Evolutionary conservation across 2,797 vertebrate species (phyloP).

Genomic region (Neopelma chrysocephalum): DNA sequence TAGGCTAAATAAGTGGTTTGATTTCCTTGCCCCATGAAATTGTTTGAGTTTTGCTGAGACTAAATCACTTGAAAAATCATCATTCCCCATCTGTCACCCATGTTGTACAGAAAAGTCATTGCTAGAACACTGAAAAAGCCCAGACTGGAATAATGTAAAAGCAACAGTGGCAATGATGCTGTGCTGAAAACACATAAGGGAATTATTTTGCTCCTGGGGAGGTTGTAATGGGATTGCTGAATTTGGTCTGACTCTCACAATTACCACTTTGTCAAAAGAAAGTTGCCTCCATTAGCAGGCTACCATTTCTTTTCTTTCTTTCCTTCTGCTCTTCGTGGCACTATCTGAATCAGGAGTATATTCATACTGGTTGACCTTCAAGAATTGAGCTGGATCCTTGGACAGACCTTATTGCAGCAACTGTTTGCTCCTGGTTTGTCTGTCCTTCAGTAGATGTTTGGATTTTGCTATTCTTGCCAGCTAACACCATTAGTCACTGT

Average conservation of each 20-base stretch:
- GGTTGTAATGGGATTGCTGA: background rate
- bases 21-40: conserved; percentile 25
- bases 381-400: background rate
- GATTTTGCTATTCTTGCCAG: background rate
- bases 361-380: background rate
- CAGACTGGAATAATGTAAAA: background rate
- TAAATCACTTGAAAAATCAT: conserved; percentile 19
- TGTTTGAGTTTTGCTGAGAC: background rate
- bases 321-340: background rate
- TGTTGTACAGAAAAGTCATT: background rate
- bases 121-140: background rate
- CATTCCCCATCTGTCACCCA: background rate
- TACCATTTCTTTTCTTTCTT: background rate
- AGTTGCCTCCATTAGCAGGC: background rate
- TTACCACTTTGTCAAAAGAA: background rate
- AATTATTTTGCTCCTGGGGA: background rate
- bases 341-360: background rate
- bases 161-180: background rate
- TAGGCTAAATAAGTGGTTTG: conserved; percentile 22
- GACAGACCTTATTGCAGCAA: background rate
- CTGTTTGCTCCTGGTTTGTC: background rate
- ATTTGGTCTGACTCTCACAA: background rate
- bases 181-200: background rate
- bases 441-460: background rate
- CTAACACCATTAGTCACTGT: background rate